Evolutionary conservation across 2,113 vertebrate genomes (phyloP), one percentile per base, ranked within the genome.

Genomic region (Regulus satrapa): DNA sequence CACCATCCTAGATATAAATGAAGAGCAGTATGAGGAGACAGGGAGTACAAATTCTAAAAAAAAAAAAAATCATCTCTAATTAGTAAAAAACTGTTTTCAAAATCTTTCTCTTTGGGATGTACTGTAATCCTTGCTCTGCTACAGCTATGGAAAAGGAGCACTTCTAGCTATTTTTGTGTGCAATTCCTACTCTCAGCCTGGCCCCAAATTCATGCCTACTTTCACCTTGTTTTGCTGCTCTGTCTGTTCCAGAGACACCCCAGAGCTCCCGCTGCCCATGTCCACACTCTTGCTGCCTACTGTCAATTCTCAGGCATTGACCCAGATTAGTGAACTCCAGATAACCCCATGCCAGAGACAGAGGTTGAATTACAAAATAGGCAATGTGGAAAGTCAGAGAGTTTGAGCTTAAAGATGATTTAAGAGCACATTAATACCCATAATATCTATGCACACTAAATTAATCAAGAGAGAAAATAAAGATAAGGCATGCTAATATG

Each of bases 151-250:
- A 56, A 38, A 23, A 77, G 13, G 12, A 68, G 16, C 7, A 45
- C 2, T 28, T 45, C 38, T 76, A 45, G 8, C 6, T 10, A 28
- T 40, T 73, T 79, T 28, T 64, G 15, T 55, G 26, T 1, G 1
- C 12, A 49, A 23, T 63, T 67, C 26, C 32, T 9, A 26, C 46
- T 69, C 31, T 26, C 31, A 78, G 5, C 14, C 20, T 43, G 45
- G 17, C 8, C 6, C 23, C 40, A 67, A 16, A 2, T 1, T 66
- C 29, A 29, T 0, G 0, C 8, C 11, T 41, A 3, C 2, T 16
- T 49, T 62, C 8, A 14, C 29, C 8, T 21, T 10, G 32, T 64
- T 92, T 58, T 81, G 19, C 40, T 59, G 9, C 34, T 63, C 72
- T 38, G 17, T 5, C 58, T 58, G 5, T 68, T 55, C 40, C 52